These are phyloP conservation scores for Seira ritae DNA, from an alignment of 2,888 invertebrate genomes.

Conservation along the genomic window DNA sequence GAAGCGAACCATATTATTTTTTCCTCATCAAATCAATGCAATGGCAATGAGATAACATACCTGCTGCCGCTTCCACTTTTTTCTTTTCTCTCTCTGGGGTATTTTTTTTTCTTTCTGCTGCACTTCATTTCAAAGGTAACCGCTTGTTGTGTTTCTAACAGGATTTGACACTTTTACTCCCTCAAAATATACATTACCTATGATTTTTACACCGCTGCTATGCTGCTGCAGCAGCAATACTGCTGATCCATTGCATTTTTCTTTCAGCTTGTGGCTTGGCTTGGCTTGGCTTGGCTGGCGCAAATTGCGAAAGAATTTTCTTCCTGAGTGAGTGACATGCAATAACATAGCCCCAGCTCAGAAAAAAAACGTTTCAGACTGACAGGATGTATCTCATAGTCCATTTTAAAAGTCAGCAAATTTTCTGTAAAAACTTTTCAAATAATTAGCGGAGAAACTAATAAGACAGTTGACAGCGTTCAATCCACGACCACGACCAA, in stretches of 20 bases:
- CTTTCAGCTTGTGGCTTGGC: no score
- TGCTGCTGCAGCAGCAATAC: no score
- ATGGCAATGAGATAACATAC: slow-evolving; percentile 23
- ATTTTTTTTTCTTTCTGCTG: slow-evolving; percentile 30
- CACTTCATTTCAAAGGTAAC: slow-evolving; percentile 57
- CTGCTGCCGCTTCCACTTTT: slow-evolving; percentile 23
- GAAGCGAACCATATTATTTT: slow-evolving; percentile 34
- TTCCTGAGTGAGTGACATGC: neutral
- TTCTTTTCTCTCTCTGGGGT: neutral
- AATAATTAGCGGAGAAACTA: slow-evolving; percentile 59
- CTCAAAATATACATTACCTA: slow-evolving; percentile 39
- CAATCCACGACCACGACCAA: slow-evolving; percentile 23
- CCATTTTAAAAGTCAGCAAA: slow-evolving; percentile 33
- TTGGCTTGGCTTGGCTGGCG: no score
- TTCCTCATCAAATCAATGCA: no score
- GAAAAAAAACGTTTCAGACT: neutral
- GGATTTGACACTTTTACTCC: slow-evolving; percentile 68
- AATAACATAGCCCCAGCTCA: slow-evolving; percentile 23
- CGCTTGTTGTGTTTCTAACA: slow-evolving; percentile 59
- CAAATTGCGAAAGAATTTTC: neutral
- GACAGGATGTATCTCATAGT: slow-evolving; percentile 22
- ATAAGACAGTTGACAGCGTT: slow-evolving; percentile 67
- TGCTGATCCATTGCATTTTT: no score
- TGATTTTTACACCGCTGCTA: neutral
- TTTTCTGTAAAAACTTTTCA: neutral